Evolutionary conservation across 2,113 vertebrate genomes (phyloP), one percentile per base, ranked within the genome.

Genomic region (Tragulus kanchil): DNA sequence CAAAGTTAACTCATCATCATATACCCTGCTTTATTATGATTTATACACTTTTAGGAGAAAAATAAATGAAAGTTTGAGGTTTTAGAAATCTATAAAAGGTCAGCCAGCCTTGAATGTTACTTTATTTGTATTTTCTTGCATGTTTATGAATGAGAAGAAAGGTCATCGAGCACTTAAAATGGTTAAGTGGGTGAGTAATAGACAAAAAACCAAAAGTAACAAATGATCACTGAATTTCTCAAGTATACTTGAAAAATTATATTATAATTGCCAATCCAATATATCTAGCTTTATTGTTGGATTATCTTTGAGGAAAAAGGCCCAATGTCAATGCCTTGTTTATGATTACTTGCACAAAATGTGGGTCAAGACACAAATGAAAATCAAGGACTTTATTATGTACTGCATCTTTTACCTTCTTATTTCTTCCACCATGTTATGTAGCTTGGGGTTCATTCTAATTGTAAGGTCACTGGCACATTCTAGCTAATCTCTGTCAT

Each of bases 71-170:
- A 93, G 17, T 85, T 89, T 64, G 64, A 97, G 54, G 52, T 7
- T 15, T 96, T 31, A 93, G 73, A 95, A 95, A 89, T 81, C 23
- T 95, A 79, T 6, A 75, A 96, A 97, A 86, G 64, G 56, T 95
- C 77, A 96, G 28, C 48, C 31, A 89, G 23, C 26, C 15, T 50
- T 1, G 58, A 89, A 87, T 56, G 36, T 77, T 81, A 50, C 45
- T 92, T 90, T 14, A 56, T 95, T 97, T 94, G 23, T 97, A 87
- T 77, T 94, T 58, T 95, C 42, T 25, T 92, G 45, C 48, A 96
- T 91, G 36, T 94, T 94, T 97, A 91, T 89, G 95, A 97, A 91
- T 96, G 61, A 94, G 59, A 93, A 86, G 59, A 97, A 97, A 97
- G 71, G 85, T 95, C 17, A 12, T 54, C 1, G 45, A 61, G n/a